Evolutionary conservation across 2,797 vertebrate genomes (phyloP).

Genomic region (Valencia hispanica): DNA sequence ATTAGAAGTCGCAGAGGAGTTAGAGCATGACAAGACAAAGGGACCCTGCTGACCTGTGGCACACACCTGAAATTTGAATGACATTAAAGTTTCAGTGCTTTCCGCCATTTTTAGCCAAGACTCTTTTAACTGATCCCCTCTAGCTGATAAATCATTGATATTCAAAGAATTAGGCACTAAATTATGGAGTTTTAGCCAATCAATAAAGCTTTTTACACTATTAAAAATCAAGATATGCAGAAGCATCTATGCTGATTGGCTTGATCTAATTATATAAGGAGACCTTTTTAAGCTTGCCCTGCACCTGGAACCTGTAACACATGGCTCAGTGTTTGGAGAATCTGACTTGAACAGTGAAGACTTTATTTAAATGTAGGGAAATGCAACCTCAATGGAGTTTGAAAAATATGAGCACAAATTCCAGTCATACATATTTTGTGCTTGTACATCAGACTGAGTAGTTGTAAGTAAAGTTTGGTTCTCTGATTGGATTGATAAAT

Average conservation of each 20-base stretch:
- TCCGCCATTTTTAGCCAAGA: neutral
- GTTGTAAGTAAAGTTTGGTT: too few relatives aligned
- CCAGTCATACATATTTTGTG: too few relatives aligned
- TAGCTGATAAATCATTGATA: neutral
- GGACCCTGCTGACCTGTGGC: neutral
- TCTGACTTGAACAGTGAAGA: too few relatives aligned
- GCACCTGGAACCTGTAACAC: too few relatives aligned
- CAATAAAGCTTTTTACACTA: neutral
- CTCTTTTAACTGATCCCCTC: neutral
- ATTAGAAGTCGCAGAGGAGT: constrained; percentile 21
- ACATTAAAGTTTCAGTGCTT: neutral
- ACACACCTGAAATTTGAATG: constrained; percentile 6
- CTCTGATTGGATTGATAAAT: too few relatives aligned
- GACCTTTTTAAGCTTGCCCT: too few relatives aligned
- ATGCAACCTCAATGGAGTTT: too few relatives aligned
- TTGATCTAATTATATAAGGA: neutral
- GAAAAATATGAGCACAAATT: too few relatives aligned
- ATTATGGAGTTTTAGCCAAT: neutral
- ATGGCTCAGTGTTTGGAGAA: too few relatives aligned
- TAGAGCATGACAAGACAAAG: constrained; percentile 11
- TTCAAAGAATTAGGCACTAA: neutral
- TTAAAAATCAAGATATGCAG: neutral
- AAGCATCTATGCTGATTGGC: neutral
- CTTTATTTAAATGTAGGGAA: too few relatives aligned
- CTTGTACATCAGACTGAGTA: too few relatives aligned